These are phyloP conservation scores for Cydia fagiglandana DNA, from an alignment of 1,140 invertebrate species.

Conservation along the genomic window DNA sequence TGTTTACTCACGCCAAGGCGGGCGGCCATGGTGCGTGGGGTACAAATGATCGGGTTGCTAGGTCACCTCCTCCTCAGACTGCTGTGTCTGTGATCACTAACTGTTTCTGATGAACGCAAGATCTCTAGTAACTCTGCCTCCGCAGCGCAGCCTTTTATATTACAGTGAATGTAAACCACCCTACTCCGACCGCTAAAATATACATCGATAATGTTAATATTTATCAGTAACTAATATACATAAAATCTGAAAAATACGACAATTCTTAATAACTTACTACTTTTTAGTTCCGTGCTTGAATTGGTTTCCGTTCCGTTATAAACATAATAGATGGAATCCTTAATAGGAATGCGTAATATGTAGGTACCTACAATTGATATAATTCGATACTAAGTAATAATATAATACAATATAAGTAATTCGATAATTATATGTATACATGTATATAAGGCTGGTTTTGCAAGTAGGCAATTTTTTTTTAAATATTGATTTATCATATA, in stretches of 20 bases:
- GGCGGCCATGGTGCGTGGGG: constrained; percentile 62
- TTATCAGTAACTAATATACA: neutral
- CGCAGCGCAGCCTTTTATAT: constrained; percentile 62
- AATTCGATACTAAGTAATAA: too few species aligned
- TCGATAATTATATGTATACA: too few species aligned
- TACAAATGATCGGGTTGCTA: constrained; percentile 38
- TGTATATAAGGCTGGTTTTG: too few species aligned
- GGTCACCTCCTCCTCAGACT: constrained; percentile 38
- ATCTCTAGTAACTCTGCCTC: constrained; percentile 33
- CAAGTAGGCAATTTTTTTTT: too few species aligned
- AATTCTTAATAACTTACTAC: neutral
- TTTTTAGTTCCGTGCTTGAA: neutral
- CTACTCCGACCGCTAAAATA: constrained; percentile 48
- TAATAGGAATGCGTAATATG: too few species aligned
- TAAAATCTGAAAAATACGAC: constrained; percentile 17
- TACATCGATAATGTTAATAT: constrained; percentile 44
- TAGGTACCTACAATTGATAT: too few species aligned
- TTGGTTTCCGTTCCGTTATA: too few species aligned
- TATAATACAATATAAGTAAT: too few species aligned
- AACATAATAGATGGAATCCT: too few species aligned
- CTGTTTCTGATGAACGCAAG: constrained; percentile 19
- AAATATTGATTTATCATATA: too few species aligned
- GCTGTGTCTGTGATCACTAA: neutral
- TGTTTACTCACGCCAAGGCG: constrained; percentile 61
- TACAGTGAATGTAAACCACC: constrained; percentile 66